These are phyloP conservation scores for Dasysyrphus albostriatus DNA, from an alignment of 2,888 invertebrate genomes.

Conservation along the genomic window DNA sequence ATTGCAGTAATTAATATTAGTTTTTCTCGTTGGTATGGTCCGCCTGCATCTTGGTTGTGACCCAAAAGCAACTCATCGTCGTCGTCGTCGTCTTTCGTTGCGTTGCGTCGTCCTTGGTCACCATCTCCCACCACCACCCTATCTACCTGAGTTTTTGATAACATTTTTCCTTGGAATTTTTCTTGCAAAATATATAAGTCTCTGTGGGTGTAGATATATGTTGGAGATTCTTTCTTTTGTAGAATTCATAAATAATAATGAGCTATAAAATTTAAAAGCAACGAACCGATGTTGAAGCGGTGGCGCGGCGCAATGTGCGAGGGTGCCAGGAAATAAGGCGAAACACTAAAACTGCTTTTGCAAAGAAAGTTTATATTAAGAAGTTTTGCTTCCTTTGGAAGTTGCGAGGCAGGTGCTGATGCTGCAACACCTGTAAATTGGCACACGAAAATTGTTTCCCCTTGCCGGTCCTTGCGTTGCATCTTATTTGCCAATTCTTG, in stretches of 20 bases:
- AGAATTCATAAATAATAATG: constrained; percentile 76
- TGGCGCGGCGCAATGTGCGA: background rate
- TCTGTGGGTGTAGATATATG: background rate
- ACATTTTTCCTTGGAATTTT: constrained; percentile 23
- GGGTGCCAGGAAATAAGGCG: constrained; percentile 23
- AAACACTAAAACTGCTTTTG: constrained; percentile 43
- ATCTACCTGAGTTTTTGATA: constrained; percentile 26
- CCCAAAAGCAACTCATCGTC: constrained; percentile 21
- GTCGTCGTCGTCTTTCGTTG: background rate
- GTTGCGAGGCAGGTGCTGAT: constrained; percentile 43
- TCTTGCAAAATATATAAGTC: constrained; percentile 4
- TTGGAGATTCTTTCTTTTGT: constrained; percentile 48
- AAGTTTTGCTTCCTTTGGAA: constrained; percentile 49
- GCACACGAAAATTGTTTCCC: constrained; percentile 27
- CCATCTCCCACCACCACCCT: background rate
- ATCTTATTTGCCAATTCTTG: constrained; percentile 70
- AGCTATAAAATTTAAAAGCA: constrained; percentile 73
- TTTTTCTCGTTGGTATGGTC: constrained; percentile 28
- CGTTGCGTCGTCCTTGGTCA: background rate
- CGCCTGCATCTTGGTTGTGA: constrained; percentile 29
- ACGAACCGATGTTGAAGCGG: constrained; percentile 2
- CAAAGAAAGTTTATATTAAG: constrained; percentile 70
- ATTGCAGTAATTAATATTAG: constrained; percentile 75
- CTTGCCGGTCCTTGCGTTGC: constrained; percentile 44
- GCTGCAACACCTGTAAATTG: constrained; percentile 33